Percentiles rank a stretch among this genome's conserved stretches.
These are phyloP conservation scores for Typhlomys cinereus DNA, from an alignment of 2,113 vertebrate genomes.

Conservation along the genomic window DNA sequence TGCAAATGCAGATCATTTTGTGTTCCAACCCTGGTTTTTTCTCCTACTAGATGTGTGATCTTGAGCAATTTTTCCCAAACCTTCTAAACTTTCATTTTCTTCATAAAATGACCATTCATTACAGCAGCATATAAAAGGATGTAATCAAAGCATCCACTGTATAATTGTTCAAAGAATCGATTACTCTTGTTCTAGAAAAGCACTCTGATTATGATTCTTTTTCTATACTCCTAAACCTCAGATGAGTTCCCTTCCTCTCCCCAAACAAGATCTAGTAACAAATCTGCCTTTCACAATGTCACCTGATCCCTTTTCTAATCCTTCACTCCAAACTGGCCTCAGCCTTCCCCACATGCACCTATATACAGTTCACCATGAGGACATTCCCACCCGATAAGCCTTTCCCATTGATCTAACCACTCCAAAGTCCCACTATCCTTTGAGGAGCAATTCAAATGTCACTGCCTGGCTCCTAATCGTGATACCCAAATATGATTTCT, in stretches of 20 bases:
- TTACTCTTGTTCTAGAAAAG: not conserved
- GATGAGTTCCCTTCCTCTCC: constrained; percentile 18
- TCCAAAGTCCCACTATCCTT: not conserved
- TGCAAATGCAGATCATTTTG: not conserved
- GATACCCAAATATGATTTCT: not conserved
- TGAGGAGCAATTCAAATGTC: not conserved
- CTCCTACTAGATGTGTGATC: constrained; percentile 9
- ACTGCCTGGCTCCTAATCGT: not conserved
- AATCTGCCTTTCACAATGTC: not conserved
- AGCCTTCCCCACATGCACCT: not conserved
- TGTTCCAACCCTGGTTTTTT: constrained; percentile 3
- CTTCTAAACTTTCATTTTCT: constrained; percentile 40
- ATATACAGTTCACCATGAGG: not conserved
- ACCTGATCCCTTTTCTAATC: not conserved
- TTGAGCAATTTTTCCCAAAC: constrained; percentile 34
- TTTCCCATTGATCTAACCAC: not conserved
- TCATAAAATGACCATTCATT: constrained; percentile 31
- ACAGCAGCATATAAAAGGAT: not conserved
- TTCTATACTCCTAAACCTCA: not conserved
- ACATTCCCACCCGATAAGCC: not conserved
- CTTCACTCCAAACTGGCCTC: not conserved
- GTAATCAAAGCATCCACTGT: not conserved
- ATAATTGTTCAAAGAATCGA: constrained; percentile 11
- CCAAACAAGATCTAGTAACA: not conserved
- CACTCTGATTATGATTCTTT: not conserved